Base-by-base conservation (phyloP, 1,140 invertebrate species). In the Drosophila parvula region DNA sequence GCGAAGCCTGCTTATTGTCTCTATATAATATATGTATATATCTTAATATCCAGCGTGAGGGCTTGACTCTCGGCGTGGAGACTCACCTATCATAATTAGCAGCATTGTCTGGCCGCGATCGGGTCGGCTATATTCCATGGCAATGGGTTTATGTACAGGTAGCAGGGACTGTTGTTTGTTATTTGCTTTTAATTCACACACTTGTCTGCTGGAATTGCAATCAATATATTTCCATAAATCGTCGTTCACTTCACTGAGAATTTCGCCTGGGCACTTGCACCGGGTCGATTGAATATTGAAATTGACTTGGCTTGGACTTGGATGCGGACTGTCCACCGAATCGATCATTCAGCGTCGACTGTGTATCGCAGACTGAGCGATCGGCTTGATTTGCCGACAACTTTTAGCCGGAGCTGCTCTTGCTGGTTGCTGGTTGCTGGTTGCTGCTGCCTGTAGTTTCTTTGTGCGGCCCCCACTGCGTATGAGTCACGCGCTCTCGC, bases 281-380 rank as follows among this genome's bases (percentile, higher is more conserved):
- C 11, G 56, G 58, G 18, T 53, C 53, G 41, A 58, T 51, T 40
- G 34, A 51, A 53, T 53, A 55, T 67, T 38, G 65, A n/a, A 28
- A 43, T 45, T 41, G 18, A 40, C 7, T 11, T 34, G 28, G 44
- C 34, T 50, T 65, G 8, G 16, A 36, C 41, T 65, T 65, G 34
- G 43, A 27, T 64, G 43, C 60, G 60, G 43, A 38, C 41, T 67
- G 63, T 18, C 67, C 83, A 77, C 51, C 77, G 74, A 69, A 74
- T 74, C 74, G 84, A 89, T 89, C 84, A 81, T 78, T 62, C 78
- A 60, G 81, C 80, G 83, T 89, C 78, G 77, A 68, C 85, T 78
- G 80, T 78, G 62, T 79, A 63, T 78, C 67, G 78, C 51, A 57
- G 85, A 90, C 85, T 90, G 84, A 88, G 77, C 55, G 51, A 65